Base-by-base conservation (phyloP, 1,140 invertebrate species). In the Hyles vespertilio region DNA sequence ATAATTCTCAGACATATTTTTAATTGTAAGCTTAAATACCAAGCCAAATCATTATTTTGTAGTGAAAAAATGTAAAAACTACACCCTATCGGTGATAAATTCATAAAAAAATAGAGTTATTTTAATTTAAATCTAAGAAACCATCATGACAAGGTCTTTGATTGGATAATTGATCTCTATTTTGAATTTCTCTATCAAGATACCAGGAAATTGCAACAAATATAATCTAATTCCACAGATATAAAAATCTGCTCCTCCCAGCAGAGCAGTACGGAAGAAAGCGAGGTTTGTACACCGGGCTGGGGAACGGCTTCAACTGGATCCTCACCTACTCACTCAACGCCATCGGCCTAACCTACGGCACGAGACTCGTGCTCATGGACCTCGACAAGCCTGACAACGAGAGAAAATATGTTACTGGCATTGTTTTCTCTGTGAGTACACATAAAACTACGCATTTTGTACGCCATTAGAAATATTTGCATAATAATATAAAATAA, bases 291-390 rank as follows among this genome's bases (percentile, higher is more conserved):
- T 92, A 92, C 61, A 91, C 92, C 0, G 94, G 94, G 0, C 46
- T 95, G 1, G 94, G 93, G 12, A 89, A 93, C 34, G 93, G 93
- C 1, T 91, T 94, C 68, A 90, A 95, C 49, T 95, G 94, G 90
- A 91, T 96, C 12, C 91, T 95, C 46, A 92, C 95, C 0, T 97
- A 94, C 70, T 85, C 91, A 0, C 91, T 93, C 10, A 97, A 95
- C 72, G 92, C 94, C n/a, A 90, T 97, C 3, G 94, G 94, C 0
- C 95, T 97, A 70, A 95, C 94, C 91, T 97, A 95, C 87, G 96
- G 95, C 2, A 92, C 94, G 0, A 89, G 92, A 67, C 90, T 96
- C 3, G 91, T 96, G 11, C 70, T 93, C 0, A 77, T 89, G 1
- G 92, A 93, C 62, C 84, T 91, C 43, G 58, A 89, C 59, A 82